Base-by-base conservation (phyloP, 2,888 invertebrate species). In the Drosophila borborema region DNA sequence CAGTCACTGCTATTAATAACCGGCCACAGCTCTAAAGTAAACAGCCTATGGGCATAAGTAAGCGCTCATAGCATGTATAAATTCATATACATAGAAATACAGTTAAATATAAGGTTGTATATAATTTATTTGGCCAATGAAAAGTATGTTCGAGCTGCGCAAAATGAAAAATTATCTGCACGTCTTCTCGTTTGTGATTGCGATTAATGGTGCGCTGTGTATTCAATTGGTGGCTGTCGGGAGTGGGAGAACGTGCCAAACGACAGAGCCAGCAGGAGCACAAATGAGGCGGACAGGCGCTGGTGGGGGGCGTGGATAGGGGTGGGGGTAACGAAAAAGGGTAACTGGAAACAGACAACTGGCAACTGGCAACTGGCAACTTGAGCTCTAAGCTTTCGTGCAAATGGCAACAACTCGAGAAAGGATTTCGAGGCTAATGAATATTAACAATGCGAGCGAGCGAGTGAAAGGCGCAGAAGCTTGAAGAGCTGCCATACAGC, bases 351-450 rank as follows among this genome's bases (percentile, higher is more conserved):
- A 36, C 43, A 68, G 28, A 58, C 10, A 38, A 48, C 54, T 61
- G 69, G 51, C 40, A 14, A 41, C 43, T 45, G 23, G 64, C 49
- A 56, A 65, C 56, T 55, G 66, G 80, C 54, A 68, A 71, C 68
- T 75, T 70, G 74, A 84, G 77, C 76, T 66, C 34, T 59, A 45
- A 77, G 73, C 78, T 78, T 61, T 61, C 18, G 34, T n/a, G 60
- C 56, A 66, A 78, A 78, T 70, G 72, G 73, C 73, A 75, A 75
- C 61, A 82, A 59, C 77, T 75, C 61, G 70, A 73, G 70, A 77
- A 84, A 85, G 86, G 86, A 87, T 85, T 85, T 87, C 54, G 51
- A 68, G 63, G 63, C 78, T 83, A 89, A 89, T 85, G 74, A 89
- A 83, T 85, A 86, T 83, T 86, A 89, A 81, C 72, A 84, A 81